Conservation (phyloP, 1,140 invertebrate species). For the Mesaphorura yosii region DNA sequence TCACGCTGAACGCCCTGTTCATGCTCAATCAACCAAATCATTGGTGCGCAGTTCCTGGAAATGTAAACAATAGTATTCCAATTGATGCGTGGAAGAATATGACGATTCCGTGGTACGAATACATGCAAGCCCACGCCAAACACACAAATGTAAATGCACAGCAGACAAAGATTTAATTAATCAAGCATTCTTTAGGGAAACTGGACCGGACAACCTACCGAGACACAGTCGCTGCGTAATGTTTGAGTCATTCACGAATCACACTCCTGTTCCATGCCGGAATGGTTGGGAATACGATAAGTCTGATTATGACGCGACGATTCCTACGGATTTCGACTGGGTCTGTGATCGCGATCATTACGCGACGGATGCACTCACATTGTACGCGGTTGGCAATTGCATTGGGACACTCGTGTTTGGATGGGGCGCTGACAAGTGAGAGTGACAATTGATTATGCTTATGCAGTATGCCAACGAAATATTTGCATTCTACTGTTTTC, state of each 20-base stretch:
- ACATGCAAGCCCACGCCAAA: background rate
- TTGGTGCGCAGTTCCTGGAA: slow-evolving; percentile 23
- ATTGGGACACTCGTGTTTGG: slow-evolving; percentile 26
- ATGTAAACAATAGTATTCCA: slow-evolving; percentile 10
- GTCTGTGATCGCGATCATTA: slow-evolving; percentile 23
- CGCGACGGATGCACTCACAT: slow-evolving; percentile 23
- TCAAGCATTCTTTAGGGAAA: slow-evolving; percentile 10
- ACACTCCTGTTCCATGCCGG: slow-evolving; percentile 3
- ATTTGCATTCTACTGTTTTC: background rate
- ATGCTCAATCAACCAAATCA: slow-evolving; percentile 23
- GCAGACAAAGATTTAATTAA: background rate
- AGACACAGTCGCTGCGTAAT: slow-evolving; percentile 23
- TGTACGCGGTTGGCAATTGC: slow-evolving; percentile 19
- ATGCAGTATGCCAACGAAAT: background rate
- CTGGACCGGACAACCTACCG: slow-evolving; percentile 14
- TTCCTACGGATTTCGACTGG: slow-evolving; percentile 25
- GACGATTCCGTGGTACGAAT: slow-evolving; percentile 23
- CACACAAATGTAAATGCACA: background rate
- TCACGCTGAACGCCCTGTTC: slow-evolving; percentile 29
- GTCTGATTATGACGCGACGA: slow-evolving; percentile 26
- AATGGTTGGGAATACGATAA: slow-evolving; percentile 27
- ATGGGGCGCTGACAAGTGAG: slow-evolving; percentile 22
- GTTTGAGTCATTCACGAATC: slow-evolving; percentile 10
- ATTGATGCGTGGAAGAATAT: slow-evolving; percentile 26
- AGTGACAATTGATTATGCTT: no score